phyloP scores from a whole-genome alignment of 2,113 vertebrate species.

The Thymallus thymallus region DNA sequence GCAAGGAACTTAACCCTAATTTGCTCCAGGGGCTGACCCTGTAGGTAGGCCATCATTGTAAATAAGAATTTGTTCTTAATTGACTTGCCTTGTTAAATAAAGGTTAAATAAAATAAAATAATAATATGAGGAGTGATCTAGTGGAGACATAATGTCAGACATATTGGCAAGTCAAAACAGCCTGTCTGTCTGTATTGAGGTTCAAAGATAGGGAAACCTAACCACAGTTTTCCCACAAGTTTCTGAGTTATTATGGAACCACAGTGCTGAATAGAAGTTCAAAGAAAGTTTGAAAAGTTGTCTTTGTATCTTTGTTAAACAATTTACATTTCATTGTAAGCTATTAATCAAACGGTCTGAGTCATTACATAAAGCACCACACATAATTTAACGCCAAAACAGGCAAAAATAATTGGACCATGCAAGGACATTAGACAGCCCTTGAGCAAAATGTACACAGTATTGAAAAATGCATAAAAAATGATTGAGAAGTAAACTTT shows the following conservation, averaged over 20 bases:
- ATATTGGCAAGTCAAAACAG: slow-evolving; percentile 8
- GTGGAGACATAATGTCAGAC: slow-evolving; percentile 11
- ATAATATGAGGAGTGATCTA: background rate
- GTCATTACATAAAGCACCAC: slow-evolving; percentile 1
- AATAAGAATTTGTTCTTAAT: too few species aligned
- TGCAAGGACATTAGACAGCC: background rate
- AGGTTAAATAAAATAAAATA: background rate
- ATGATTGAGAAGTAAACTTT: slow-evolving; percentile 21
- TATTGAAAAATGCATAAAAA: slow-evolving; percentile 22
- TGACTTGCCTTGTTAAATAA: background rate
- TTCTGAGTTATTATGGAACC: slow-evolving; percentile 27
- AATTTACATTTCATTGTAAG: slow-evolving; percentile 12
- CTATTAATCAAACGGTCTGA: background rate
- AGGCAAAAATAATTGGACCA: slow-evolving; percentile 1
- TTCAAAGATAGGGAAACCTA: slow-evolving; percentile 26
- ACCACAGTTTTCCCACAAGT: background rate
- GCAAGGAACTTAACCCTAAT: too few species aligned
- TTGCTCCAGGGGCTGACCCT: too few species aligned
- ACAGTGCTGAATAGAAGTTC: slow-evolving; percentile 16
- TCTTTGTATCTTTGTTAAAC: slow-evolving; percentile 1
- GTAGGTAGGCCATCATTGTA: too few species aligned
- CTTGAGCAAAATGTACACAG: background rate
- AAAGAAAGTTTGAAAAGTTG: slow-evolving; percentile 10
- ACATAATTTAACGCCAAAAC: slow-evolving; percentile 4
- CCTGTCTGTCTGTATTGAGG: background rate